A percentile compares a stretch with the other conserved stretches of the same genome.
phyloP scores from a whole-genome alignment of 2,797 vertebrate genomes.

The Coreius guichenoti region DNA sequence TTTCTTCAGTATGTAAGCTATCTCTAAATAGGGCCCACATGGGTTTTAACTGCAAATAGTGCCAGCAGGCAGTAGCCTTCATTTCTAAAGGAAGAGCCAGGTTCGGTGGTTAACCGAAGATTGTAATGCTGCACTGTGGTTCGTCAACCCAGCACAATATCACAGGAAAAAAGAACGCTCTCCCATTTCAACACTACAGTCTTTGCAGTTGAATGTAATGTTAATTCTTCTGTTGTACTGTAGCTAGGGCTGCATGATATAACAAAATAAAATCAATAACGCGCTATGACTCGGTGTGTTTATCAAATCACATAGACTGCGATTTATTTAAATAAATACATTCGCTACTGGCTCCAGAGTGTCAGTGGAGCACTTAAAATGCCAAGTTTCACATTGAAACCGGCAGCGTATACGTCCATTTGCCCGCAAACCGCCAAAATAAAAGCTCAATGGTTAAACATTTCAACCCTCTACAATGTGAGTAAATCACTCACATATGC shows the following conservation, averaged over 20 bases:
- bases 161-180: slow-evolving; percentile 61
- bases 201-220: slow-evolving; percentile 53
- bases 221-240: slow-evolving; percentile 41
- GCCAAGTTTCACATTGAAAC: background rate
- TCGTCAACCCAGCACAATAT: slow-evolving; percentile 67
- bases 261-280: background rate
- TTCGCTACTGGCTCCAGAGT: background rate
- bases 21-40: slow-evolving; percentile 45
- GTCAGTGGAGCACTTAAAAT: background rate
- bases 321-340: background rate
- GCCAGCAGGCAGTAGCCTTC: slow-evolving; percentile 57
- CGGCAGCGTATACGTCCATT: background rate
- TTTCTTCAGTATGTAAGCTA: slow-evolving; percentile 46
- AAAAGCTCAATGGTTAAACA: background rate
- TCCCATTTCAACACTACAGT: slow-evolving; percentile 61
- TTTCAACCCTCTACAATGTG: too few species aligned
- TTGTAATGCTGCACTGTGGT: slow-evolving; percentile 64
- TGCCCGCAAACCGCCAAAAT: background rate
- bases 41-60: slow-evolving; percentile 30
- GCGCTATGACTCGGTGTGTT: background rate
- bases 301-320: background rate
- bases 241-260: background rate
- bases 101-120: slow-evolving; percentile 77
- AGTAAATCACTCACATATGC: too few species aligned
- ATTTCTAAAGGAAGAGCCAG: slow-evolving; percentile 67